These are phyloP conservation scores for Apostichopus japonicus DNA, from an alignment of 35 echinoderm and acorn worm species.

Conservation along the genomic window DNA sequence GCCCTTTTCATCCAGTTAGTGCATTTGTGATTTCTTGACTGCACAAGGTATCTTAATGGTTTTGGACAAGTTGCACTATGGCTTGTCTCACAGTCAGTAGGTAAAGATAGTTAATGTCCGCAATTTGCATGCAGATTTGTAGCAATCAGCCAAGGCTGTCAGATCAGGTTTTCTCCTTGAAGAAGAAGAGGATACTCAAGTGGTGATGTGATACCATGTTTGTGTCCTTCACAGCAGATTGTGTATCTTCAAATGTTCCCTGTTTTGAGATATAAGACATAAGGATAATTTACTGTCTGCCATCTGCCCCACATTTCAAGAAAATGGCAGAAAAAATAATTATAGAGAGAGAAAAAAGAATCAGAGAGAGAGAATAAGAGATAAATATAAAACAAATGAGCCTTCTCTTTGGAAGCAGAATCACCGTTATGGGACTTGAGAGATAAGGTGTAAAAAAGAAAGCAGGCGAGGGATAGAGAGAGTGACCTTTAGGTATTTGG, in stretches of 20 bases:
- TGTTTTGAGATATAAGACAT: background rate
- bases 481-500: background rate
- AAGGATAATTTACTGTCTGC: background rate
- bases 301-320: background rate
- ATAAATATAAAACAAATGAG: background rate
- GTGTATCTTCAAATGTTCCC: background rate
- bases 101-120: background rate
- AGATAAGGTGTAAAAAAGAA: background rate
- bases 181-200: background rate
- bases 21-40: background rate
- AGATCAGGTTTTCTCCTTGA: background rate
- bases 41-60: background rate
- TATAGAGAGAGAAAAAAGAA: background rate
- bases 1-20: too few species aligned
- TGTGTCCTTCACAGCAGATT: background rate
- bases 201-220: background rate
- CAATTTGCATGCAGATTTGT: background rate
- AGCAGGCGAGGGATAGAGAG: background rate
- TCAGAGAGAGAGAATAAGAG: background rate
- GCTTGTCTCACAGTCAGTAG: background rate
- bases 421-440: background rate
- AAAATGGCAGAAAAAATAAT: background rate
- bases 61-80: background rate
- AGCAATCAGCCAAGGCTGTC: background rate
- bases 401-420: background rate